A percentile compares a stretch with the other conserved stretches of the same genome.
phyloP scores from a whole-genome alignment of 2,888 invertebrate genomes.

The Smittia sp. region DNA sequence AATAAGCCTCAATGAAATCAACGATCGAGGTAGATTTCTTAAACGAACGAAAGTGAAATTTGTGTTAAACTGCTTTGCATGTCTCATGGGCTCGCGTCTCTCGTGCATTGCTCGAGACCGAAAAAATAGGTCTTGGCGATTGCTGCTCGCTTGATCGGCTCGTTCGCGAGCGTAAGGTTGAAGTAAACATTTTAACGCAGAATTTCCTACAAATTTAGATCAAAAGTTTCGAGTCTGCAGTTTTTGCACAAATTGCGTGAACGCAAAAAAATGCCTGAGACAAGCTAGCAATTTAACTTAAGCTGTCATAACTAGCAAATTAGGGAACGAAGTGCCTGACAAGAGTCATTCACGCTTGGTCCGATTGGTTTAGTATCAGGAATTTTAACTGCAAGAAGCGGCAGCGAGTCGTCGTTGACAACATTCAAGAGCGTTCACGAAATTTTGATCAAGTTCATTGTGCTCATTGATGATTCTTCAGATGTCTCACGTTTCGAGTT shows the following conservation, averaged over 20 bases:
- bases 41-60: constrained; percentile 13
- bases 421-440: not conserved
- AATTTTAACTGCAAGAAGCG: no score
- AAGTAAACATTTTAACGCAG: no score
- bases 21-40: not conserved
- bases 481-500: not conserved
- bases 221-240: no score
- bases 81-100: not conserved
- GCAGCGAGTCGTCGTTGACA: no score
- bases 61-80: constrained; percentile 18
- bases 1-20: not conserved
- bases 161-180: no score
- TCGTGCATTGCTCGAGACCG: not conserved
- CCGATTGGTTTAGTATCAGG: no score
- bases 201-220: no score
- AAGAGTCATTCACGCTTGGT: no score
- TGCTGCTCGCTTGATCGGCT: no score
- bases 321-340: not conserved
- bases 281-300: constrained; percentile 20
- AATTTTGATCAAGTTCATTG: constrained; percentile 21
- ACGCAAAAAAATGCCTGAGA: not conserved
- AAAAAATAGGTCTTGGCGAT: not conserved
- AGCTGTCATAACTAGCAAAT: constrained; percentile 26
- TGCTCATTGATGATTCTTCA: not conserved
- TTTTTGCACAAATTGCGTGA: no score